Evolutionary conservation across 1,140 invertebrate species (phyloP), one percentile per base, ranked within the genome.

Genomic region (Drosophila yakuba): DNA sequence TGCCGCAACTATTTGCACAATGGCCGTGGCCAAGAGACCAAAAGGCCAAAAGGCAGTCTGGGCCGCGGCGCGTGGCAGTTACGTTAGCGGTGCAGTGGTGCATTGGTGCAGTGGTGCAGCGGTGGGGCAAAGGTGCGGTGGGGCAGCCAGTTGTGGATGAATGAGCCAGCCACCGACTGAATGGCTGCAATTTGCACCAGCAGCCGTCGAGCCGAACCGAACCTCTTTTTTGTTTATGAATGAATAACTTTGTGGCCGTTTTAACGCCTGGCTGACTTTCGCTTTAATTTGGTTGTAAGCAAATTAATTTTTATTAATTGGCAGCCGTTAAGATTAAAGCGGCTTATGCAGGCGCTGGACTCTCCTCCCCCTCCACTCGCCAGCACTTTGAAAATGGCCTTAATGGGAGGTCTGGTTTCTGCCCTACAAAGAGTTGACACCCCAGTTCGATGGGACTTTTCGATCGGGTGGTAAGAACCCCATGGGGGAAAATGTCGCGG

Each of bases 161-260:
- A 78, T 82, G 80, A 83, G 78, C 63, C 55, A 64, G 75, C 71
- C 79, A 76, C 64, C 72, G 82, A 85, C 86, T 88, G 82, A 86
- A 86, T 88, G 75, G 67, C 69, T 77, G 83, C 79, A 88, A 88
- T 82, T 86, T 88, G 69, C 82, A 76, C 61, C 76, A 75, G 74
- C 74, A 80, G 72, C 59, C 59, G 77, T 43, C 59, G 78, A 50
- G 35, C 25, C 50, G 36, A 36, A 20, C 44, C 55, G 55, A 67
- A 56, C 57, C 71, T 66, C 41, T 54, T 44, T 45, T 45, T 66
- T 68, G 17, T 84, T 86, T 82, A 86, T 86, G 83, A 86, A 86
- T 86, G 83, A 86, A 86, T 76, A 80, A 83, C 62, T 89, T 64
- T 83, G 66, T 58, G 78, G 56, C 55, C 71, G 64, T 76, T 85